Conservation (phyloP, 2,113 vertebrate species). For the Pelusios castaneus region DNA sequence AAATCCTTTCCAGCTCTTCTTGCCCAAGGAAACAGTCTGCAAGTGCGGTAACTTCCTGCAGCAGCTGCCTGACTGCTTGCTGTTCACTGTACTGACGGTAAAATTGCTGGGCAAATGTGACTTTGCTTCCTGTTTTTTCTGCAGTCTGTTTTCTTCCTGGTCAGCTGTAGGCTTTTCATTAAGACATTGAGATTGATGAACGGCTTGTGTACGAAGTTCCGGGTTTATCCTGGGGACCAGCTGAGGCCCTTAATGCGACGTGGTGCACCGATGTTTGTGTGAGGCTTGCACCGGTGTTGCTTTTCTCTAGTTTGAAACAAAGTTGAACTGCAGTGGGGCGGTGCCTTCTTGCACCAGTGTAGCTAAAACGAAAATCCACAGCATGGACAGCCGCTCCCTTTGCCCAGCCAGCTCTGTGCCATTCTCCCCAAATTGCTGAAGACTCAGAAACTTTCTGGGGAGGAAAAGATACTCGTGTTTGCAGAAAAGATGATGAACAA, state of each 20-base stretch:
- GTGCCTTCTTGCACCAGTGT: background rate
- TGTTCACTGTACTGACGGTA: background rate
- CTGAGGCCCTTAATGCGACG: background rate
- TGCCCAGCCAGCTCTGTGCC: background rate
- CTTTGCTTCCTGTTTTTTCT: background rate
- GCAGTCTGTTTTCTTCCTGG: background rate
- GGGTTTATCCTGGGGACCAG: background rate
- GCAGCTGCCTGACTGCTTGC: background rate
- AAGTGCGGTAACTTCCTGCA: background rate
- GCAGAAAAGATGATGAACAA: background rate
- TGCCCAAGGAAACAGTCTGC: background rate
- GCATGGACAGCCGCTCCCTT: background rate
- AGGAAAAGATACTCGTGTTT: background rate
- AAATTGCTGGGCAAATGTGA: background rate
- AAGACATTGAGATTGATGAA: background rate
- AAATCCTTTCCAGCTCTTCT: background rate
- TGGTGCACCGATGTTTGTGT: background rate
- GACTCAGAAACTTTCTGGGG: background rate
- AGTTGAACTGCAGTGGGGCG: background rate
- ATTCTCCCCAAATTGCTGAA: background rate
- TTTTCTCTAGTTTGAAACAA: background rate
- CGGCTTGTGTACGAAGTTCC: background rate
- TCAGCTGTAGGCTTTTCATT: background rate
- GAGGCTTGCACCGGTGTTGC: background rate
- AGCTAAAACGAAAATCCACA: background rate